phyloP scores from a whole-genome alignment of 2,888 invertebrate species.

The Spisula solida region DNA sequence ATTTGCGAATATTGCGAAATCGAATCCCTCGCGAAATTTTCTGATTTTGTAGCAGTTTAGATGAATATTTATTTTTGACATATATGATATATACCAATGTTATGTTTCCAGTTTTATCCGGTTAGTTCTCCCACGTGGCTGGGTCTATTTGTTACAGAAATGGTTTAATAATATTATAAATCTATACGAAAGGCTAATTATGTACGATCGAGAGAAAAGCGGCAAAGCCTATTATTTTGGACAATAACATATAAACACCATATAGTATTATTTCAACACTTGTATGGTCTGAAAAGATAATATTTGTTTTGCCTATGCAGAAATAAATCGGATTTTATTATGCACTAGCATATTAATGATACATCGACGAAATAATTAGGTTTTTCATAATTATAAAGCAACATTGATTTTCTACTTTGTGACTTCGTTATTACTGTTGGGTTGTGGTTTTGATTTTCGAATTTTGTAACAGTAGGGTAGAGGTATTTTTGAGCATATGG shows the following conservation, averaged over 20 bases:
- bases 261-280: neutral
- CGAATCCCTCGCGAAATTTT: too few species aligned
- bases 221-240: neutral
- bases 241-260: neutral
- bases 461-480: neutral
- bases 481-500: neutral
- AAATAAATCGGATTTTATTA: neutral
- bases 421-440: too few species aligned
- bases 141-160: neutral
- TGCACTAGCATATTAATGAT: neutral
- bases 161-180: conserved; percentile 6
- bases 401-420: conserved; percentile 29
- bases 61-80: too few species aligned
- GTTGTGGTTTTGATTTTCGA: conserved; percentile 2
- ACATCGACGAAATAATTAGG: neutral
- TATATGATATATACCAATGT: too few species aligned
- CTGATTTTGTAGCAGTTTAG: too few species aligned
- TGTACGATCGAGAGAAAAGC: neutral
- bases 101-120: too few species aligned
- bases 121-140: neutral
- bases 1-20: too few species aligned
- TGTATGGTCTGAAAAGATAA: conserved; percentile 17
- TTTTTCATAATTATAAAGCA: conserved; percentile 21
- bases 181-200: neutral
- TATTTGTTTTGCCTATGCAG: neutral